Conservation (phyloP, 30 jellyfish, hydroid and myxozoan genomes). For the Calvadosia cruxmelitensis region DNA sequence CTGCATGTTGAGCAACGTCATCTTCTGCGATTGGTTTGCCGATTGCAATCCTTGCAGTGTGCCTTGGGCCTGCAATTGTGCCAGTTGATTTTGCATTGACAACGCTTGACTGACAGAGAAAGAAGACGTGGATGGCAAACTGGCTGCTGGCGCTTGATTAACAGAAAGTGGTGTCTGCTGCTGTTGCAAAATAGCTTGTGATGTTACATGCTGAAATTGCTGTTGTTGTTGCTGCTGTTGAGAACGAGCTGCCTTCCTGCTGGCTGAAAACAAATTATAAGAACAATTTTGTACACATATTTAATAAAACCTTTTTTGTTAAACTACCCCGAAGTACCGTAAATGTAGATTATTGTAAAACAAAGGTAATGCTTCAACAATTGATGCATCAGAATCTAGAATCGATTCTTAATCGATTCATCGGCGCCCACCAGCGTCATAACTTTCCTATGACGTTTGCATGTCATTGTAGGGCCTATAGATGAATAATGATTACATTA, state of each 20-base stretch:
- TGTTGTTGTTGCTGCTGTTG: constrained; percentile 1
- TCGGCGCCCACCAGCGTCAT: too few species aligned
- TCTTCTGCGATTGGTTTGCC: background rate
- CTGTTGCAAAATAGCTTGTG: background rate
- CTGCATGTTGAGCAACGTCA: background rate
- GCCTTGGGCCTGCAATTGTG: background rate
- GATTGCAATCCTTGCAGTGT: background rate
- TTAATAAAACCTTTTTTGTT: too few species aligned
- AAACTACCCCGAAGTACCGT: too few species aligned
- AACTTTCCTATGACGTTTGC: too few species aligned
- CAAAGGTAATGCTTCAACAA: too few species aligned
- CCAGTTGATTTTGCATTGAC: background rate
- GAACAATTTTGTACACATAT: too few species aligned
- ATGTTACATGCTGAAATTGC: background rate
- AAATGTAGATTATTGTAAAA: too few species aligned
- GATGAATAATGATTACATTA: too few species aligned
- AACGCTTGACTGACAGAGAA: background rate
- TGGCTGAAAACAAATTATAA: too few species aligned
- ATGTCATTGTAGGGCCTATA: too few species aligned
- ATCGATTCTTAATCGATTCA: too few species aligned
- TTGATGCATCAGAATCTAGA: too few species aligned
- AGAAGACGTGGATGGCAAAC: background rate
- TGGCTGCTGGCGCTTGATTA: background rate
- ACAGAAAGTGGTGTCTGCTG: background rate
- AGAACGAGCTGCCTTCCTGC: background rate